A percentile compares a stretch with the other conserved stretches of the same genome.
These are phyloP conservation scores for Albula glossodonta DNA, from an alignment of 2,113 vertebrate species.

Conservation along the genomic window DNA sequence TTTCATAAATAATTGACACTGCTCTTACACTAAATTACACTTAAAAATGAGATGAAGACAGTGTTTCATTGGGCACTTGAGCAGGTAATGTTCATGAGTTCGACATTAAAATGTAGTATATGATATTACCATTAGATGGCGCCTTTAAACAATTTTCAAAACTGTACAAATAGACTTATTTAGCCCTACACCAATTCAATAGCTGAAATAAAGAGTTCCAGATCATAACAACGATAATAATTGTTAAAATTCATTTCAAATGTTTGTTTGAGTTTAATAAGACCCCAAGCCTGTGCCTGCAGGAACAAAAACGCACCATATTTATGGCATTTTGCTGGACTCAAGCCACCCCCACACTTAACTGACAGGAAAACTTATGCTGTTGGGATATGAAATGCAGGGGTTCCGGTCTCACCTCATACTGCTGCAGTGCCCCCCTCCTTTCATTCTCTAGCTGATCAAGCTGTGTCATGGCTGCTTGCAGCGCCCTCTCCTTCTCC, in stretches of 20 bases:
- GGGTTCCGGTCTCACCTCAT: constrained; percentile 73
- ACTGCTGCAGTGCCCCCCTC: constrained; percentile 84
- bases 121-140: background rate
- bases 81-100: too few species aligned
- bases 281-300: too few species aligned
- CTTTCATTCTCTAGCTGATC: constrained; percentile 83
- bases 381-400: background rate
- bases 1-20: background rate
- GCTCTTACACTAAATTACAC: background rate
- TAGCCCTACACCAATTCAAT: too few species aligned
- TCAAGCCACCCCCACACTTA: background rate
- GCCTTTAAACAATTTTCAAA: background rate
- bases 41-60: background rate
- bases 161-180: background rate
- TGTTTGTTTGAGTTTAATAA: too few species aligned
- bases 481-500: constrained; percentile 82
- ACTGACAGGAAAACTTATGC: too few species aligned
- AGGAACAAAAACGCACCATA: too few species aligned
- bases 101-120: background rate
- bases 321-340: background rate
- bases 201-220: too few species aligned
- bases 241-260: too few species aligned
- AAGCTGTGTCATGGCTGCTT: constrained; percentile 88
- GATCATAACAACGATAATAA: too few species aligned
- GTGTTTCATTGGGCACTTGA: too few species aligned